phyloP scores from a whole-genome alignment of 2,888 invertebrate species.

The Cataglyphis livida region DNA sequence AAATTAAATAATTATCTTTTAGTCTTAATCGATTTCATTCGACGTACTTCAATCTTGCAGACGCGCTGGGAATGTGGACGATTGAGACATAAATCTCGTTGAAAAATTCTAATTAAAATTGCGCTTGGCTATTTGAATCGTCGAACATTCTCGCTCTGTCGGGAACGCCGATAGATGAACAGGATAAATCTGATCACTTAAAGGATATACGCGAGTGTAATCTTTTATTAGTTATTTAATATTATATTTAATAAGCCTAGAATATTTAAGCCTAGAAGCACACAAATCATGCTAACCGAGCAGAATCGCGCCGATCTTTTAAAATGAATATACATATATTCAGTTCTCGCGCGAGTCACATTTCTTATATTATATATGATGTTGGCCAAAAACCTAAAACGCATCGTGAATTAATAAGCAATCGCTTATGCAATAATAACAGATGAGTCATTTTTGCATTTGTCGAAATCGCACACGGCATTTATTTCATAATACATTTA shows the following conservation, averaged over 20 bases:
- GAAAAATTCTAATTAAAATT: slow-evolving; percentile 50
- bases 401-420: slow-evolving; percentile 34
- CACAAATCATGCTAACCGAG: background rate
- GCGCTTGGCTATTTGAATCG: slow-evolving; percentile 25
- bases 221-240: slow-evolving; percentile 25
- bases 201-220: slow-evolving; percentile 4
- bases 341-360: slow-evolving; percentile 8
- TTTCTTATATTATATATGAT: slow-evolving; percentile 7
- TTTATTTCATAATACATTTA: background rate
- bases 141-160: background rate
- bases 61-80: slow-evolving; percentile 16
- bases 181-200: background rate
- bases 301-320: background rate
- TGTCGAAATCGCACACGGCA: background rate
- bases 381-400: slow-evolving; percentile 10
- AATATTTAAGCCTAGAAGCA: slow-evolving; percentile 8
- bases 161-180: background rate
- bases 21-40: slow-evolving; percentile 2
- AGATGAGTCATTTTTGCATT: background rate
- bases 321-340: slow-evolving; percentile 6
- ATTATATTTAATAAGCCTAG: background rate
- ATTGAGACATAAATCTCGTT: slow-evolving; percentile 33
- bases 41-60: slow-evolving; percentile 11
- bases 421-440: slow-evolving; percentile 18
- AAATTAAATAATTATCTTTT: background rate